A percentile compares a stretch with the other conserved stretches of the same genome.
Conservation (phyloP, 2,888 invertebrate genomes). For the Oxystoma pomonae region DNA sequence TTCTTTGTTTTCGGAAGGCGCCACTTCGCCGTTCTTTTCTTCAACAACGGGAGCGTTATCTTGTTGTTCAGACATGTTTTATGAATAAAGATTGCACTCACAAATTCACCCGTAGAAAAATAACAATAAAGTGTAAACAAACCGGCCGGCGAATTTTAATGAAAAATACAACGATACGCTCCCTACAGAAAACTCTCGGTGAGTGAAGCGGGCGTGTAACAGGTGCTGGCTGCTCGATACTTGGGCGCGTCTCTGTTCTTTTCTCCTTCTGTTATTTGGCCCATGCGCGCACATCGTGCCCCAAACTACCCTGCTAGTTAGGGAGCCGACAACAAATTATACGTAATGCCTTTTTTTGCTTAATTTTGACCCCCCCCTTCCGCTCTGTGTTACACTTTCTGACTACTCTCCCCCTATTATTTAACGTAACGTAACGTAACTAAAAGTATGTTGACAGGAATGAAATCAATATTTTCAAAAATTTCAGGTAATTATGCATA, state of each 20-base stretch:
- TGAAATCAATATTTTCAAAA: too few relatives aligned
- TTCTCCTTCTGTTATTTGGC: neutral
- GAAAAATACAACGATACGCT: neutral
- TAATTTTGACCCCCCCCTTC: too few relatives aligned
- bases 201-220: conserved; percentile 26
- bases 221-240: conserved; percentile 31
- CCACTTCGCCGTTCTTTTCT: conserved; percentile 33
- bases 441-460: too few relatives aligned
- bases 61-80: conserved; percentile 37
- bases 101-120: conserved; percentile 8
- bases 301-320: too few relatives aligned
- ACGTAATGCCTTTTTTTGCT: too few relatives aligned
- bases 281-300: too few relatives aligned
- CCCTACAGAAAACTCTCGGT: neutral
- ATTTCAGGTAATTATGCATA: too few relatives aligned
- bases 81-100: conserved; percentile 12
- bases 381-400: too few relatives aligned
- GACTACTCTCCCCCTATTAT: too few relatives aligned
- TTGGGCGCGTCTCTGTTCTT: neutral
- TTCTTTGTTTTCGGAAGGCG: conserved; percentile 35
- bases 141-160: conserved; percentile 12
- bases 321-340: too few relatives aligned
- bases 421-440: too few relatives aligned
- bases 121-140: neutral
- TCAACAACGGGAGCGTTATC: conserved; percentile 28